Evolutionary conservation across 2,888 invertebrate genomes (phyloP), one percentile per base, ranked within the genome.

Genomic region (Mythimna albipuncta): DNA sequence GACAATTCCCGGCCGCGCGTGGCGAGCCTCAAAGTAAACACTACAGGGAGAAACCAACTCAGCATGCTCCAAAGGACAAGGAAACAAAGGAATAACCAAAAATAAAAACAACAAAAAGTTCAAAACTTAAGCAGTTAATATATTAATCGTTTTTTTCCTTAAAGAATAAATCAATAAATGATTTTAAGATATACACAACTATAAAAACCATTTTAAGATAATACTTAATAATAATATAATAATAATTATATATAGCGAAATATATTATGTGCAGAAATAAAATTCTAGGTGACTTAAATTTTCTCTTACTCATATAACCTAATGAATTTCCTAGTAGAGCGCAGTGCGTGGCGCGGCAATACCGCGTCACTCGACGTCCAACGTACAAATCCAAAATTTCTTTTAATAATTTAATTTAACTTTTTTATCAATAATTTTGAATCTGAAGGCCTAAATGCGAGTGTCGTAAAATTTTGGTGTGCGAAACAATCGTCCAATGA

Each of bases 391-490:
- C 93, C 91, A 93, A 91, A 90, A 91, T 89, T 92, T 92, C 88
- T 83, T 88, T 93, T 92, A 91, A 94, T 94, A 95, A 95, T 95
- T 95, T 95, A 94, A 91, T 94, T 95, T 90, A 92, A 93, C 90
- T 94, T 93, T 93, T 94, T 95, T 95, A 96, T 96, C 93, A 96
- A 96, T 96, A 96, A 96, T 97, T 97, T 97, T 96, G 97, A 97
- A 96, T 97, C 97, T 96, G 96, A 97, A 97, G 97, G 97, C 97
- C 97, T 97, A 97, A 97, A 97, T 97, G 97, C 97, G 97, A 97
- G 97, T 97, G 97, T 97, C 96, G 97, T 97, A 96, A 95, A 96
- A 96, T 96, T 96, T 96, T 96, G 96, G 96, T 97, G 96, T 96
- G 96, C 95, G 95, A 96, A 95, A 95, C 92, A 89, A 92, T 95